phyloP scores from a whole-genome alignment of 2,113 vertebrate species.

The Phaethon lepturus region DNA sequence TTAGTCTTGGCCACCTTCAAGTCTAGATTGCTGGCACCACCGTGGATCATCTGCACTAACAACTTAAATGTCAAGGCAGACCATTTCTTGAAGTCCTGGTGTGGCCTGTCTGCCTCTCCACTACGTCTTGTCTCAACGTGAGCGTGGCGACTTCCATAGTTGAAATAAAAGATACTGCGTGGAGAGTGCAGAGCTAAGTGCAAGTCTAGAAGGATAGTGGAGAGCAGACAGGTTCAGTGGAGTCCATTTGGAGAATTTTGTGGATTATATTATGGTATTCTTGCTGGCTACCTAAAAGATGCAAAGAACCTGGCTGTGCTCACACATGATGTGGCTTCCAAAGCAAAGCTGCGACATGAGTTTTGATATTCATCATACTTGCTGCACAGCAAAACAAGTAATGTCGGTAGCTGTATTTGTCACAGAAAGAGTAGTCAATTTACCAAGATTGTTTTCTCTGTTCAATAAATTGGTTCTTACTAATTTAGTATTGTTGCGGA shows the following conservation, averaged over 20 bases:
- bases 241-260: background rate
- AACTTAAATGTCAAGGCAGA: background rate
- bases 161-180: accelerated
- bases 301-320: background rate
- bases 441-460: background rate
- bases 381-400: background rate
- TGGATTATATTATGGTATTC: background rate
- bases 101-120: accelerated
- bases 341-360: background rate
- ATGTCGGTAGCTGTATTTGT: background rate
- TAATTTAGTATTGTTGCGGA: background rate
- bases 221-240: background rate
- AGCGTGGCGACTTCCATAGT: background rate
- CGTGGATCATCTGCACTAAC: background rate
- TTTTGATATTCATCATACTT: background rate
- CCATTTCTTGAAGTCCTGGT: background rate
- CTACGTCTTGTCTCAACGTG: background rate
- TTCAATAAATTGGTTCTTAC: background rate
- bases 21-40: background rate
- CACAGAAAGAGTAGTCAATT: background rate
- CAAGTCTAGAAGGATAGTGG: background rate
- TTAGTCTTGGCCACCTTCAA: background rate
- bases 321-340: background rate
- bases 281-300: background rate
- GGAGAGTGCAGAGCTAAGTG: background rate